These are phyloP conservation scores for Pipistrellus kuhlii DNA, from an alignment of 2,797 vertebrate genomes.

Conservation along the genomic window DNA sequence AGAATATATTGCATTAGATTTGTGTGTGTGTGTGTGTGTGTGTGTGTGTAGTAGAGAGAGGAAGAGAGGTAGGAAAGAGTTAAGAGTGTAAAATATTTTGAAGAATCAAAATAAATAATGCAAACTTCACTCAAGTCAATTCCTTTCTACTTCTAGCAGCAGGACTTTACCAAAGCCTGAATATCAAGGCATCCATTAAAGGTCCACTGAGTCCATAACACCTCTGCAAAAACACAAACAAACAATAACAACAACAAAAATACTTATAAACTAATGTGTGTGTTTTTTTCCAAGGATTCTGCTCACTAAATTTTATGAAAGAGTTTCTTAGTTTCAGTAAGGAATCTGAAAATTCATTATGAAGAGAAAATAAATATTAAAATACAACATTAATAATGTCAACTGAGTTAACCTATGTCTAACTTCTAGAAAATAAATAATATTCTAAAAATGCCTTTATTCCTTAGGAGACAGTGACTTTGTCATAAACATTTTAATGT, in stretches of 20 bases:
- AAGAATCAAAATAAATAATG: not conserved
- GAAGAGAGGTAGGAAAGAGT: not conserved
- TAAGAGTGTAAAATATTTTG: not conserved
- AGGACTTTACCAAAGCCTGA: not conserved
- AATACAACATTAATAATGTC: not conserved
- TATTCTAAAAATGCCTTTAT: not conserved
- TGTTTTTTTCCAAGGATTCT: not conserved
- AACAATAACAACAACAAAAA: not conserved
- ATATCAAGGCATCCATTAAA: slow-evolving; percentile 8
- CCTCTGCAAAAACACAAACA: not conserved
- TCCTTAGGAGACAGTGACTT: not conserved
- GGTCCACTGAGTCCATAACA: not conserved
- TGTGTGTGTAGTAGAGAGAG: not conserved
- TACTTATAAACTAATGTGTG: not conserved
- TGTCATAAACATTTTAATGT: not conserved
- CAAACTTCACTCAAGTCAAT: not conserved
- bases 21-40: not conserved
- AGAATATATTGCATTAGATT: not conserved
- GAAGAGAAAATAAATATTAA: not conserved
- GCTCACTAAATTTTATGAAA: not conserved
- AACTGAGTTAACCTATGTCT: not conserved
- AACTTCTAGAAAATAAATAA: slow-evolving; percentile 27
- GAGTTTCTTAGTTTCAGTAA: not conserved
- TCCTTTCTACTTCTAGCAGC: not conserved
- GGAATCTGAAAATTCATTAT: not conserved